These are phyloP conservation scores for Thumatha senex DNA, from an alignment of 2,888 invertebrate genomes.

Conservation along the genomic window DNA sequence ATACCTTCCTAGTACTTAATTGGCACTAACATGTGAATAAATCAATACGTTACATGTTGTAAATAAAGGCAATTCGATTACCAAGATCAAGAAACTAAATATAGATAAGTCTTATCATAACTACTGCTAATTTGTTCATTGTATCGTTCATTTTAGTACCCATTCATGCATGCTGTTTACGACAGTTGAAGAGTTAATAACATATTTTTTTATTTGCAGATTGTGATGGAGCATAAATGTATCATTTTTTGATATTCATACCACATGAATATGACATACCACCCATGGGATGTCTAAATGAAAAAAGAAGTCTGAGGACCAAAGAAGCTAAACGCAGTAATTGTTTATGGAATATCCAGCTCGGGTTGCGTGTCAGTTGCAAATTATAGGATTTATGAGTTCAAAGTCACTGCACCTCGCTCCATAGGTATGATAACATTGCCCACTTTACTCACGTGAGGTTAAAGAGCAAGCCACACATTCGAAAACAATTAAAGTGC, in stretches of 20 bases:
- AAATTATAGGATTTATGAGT: too few species aligned
- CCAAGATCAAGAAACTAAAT: constrained; percentile 17
- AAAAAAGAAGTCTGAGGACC: too few species aligned
- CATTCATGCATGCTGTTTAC: constrained; percentile 1
- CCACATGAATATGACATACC: too few species aligned
- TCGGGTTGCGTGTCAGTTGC: too few species aligned
- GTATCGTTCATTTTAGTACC: not conserved
- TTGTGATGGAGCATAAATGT: too few species aligned
- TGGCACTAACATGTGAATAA: constrained; percentile 27
- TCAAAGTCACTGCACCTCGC: too few species aligned
- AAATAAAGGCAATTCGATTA: constrained; percentile 10
- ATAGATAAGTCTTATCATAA: constrained; percentile 1
- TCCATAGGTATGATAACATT: too few species aligned
- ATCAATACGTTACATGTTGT: constrained; percentile 9
- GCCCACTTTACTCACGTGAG: too few species aligned
- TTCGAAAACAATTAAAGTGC: not conserved
- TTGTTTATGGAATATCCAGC: too few species aligned
- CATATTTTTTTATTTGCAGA: not conserved
- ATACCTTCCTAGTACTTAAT: constrained; percentile 22
- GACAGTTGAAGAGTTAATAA: not conserved
- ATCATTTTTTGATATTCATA: too few species aligned
- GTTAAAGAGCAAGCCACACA: constrained; percentile 8
- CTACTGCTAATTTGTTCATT: constrained; percentile 2
- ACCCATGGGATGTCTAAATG: too few species aligned
- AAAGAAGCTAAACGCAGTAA: too few species aligned